Percentiles rank a stretch among this genome's conserved stretches.
Evolutionary conservation across 2,888 invertebrate species (phyloP).

Genomic region (Leptarthrus brevirostris): DNA sequence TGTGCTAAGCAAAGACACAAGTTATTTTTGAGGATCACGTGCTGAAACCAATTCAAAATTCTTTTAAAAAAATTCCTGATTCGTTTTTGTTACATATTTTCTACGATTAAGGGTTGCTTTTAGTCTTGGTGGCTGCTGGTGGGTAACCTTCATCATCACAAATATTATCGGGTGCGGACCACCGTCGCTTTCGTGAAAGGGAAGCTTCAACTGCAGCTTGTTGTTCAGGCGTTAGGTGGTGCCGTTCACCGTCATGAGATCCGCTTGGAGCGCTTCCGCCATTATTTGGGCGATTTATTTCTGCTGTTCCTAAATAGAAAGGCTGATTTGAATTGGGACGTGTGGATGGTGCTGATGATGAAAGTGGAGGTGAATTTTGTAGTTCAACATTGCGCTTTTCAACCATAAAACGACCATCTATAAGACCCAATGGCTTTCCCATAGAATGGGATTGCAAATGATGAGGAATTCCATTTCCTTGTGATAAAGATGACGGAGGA

Average conservation of each 20-base stretch:
- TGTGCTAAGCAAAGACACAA: slow-evolving; percentile 29
- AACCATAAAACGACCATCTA: slow-evolving; percentile 48
- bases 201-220: slow-evolving; percentile 57
- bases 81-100: not conserved
- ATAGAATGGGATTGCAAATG: slow-evolving; percentile 50
- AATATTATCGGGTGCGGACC: slow-evolving; percentile 70
- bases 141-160: slow-evolving; percentile 62
- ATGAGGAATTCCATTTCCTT: slow-evolving; percentile 33
- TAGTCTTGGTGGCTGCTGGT: slow-evolving; percentile 52
- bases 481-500: not conserved
- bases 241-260: slow-evolving; percentile 16
- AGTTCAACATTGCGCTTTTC: slow-evolving; percentile 28
- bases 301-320: slow-evolving; percentile 48
- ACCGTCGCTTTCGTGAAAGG: slow-evolving; percentile 64
- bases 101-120: slow-evolving; percentile 38
- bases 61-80: not conserved
- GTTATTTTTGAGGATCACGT: not conserved
- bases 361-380: slow-evolving; percentile 44
- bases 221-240: slow-evolving; percentile 46
- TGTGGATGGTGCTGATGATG: slow-evolving; percentile 34
- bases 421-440: slow-evolving; percentile 51
- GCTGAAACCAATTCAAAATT: slow-evolving; percentile 38
- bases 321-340: slow-evolving; percentile 52
- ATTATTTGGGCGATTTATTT: slow-evolving; percentile 9
- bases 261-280: slow-evolving; percentile 7